Evolutionary conservation across 2,113 vertebrate genomes (phyloP).

Genomic region (Hippocampus zosterae): DNA sequence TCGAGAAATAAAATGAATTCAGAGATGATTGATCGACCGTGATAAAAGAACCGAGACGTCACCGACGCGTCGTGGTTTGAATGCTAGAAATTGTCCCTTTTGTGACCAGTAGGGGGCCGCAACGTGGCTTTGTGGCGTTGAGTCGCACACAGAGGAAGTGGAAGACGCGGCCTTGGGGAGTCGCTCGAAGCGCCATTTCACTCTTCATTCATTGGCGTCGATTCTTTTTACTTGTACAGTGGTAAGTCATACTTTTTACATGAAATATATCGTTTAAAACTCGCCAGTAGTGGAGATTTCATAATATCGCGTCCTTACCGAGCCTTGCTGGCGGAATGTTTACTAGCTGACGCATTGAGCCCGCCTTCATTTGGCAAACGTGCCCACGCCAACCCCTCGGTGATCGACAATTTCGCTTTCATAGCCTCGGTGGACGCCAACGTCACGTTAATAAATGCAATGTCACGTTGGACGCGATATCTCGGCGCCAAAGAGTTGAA

Average conservation of each 20-base stretch:
- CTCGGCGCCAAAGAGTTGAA: background rate
- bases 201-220: slow-evolving; percentile 55
- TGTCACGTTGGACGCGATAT: background rate
- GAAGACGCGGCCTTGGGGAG: background rate
- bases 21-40: too few relatives aligned
- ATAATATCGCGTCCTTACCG: background rate
- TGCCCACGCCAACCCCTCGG: background rate
- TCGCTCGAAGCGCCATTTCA: slow-evolving; percentile 52
- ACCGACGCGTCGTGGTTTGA: background rate
- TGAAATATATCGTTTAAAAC: background rate
- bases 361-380: background rate
- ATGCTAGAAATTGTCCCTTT: background rate
- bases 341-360: background rate
- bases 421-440: background rate
- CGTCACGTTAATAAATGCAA: background rate
- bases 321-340: too few relatives aligned
- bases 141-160: too few relatives aligned
- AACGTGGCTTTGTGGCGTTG: slow-evolving; percentile 11
- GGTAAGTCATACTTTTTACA: slow-evolving; percentile 36
- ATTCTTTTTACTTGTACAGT: slow-evolving; percentile 24
- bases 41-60: background rate
- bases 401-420: background rate
- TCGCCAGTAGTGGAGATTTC: background rate
- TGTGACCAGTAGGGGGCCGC: background rate
- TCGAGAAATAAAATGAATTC: too few relatives aligned